Base-by-base conservation (phyloP, 2,113 vertebrate species). In the Ictalurus punctatus region DNA sequence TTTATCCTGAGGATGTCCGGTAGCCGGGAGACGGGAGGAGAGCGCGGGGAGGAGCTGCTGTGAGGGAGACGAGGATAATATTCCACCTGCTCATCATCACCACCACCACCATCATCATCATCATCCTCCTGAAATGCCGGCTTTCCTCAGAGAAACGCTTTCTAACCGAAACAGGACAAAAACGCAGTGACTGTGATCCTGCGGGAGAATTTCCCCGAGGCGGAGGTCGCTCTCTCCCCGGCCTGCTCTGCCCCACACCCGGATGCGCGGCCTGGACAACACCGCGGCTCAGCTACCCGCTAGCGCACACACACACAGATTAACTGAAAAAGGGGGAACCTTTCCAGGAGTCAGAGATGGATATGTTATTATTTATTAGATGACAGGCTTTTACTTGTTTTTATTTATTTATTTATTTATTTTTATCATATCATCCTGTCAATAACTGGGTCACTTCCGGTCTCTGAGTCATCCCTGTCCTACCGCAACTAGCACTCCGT, bases 81-180 rank as follows among this genome's bases (percentile, higher is more conserved):
- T 90, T 88, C 89, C 90, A 93, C 91, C 92, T 94, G 54, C 17
- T 83, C 56, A 61, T 23, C 81, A 61, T 40, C 80, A 34, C 13
- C 80, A 80, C 13, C 74, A 30, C 2, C 74, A 25, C 2, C 76
- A 54, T 25, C 74, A 44, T 9, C 73, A 25, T 44, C 74, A 23
- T 12, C 76, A 14, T 37, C 80, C 37, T 74, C 58, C 82, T 59
- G 94, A 91, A 92, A 94, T 94, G 94, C 93, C 95, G 91, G 83
- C 34, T 86, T 83, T 82, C 30, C 37, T 83, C 86, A 52, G n/a
- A 87, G 84, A n/a, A 87, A 83, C 86, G 40, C 76, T 13, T 54
- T 86, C 59, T n/a, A 17, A 71, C 58, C 58, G 73, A 73, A 85
- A 25, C 61, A 9, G 48, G 63, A 79, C 61, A 25, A 40, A 23